Evolutionary conservation across 1,140 invertebrate species (phyloP).

Genomic region (Pararge aegeria): DNA sequence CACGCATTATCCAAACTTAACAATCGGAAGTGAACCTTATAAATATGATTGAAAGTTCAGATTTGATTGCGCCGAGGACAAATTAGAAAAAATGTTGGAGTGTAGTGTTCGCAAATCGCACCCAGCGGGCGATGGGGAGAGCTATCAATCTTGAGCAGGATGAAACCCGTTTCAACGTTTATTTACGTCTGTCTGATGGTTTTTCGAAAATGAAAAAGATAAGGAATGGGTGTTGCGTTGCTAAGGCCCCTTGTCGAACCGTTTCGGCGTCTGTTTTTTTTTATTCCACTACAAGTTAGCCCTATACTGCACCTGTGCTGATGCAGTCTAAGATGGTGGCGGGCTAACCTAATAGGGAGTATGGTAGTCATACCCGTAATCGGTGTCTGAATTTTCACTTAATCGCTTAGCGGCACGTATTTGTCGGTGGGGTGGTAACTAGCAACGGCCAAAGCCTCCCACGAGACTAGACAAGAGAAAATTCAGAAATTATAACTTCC

Average conservation of each 20-base stretch:
- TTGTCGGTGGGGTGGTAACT: too few relatives aligned
- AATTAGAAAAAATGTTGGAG: constrained; percentile 59
- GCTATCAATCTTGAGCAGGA: constrained; percentile 68
- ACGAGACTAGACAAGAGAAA: too few relatives aligned
- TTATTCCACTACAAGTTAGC: too few relatives aligned
- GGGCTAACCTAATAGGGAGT: too few relatives aligned
- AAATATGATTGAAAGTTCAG: constrained; percentile 17
- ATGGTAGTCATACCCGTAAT: too few relatives aligned
- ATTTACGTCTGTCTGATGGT: constrained; percentile 68
- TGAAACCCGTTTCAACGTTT: constrained; percentile 67
- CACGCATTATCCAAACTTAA: constrained; percentile 47
- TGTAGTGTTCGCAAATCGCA: constrained; percentile 60
- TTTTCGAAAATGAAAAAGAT: constrained; percentile 64
- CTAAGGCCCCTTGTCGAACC: constrained; percentile 6
- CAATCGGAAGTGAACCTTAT: constrained; percentile 27
- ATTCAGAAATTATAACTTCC: too few relatives aligned
- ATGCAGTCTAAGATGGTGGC: too few relatives aligned
- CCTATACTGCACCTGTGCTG: too few relatives aligned
- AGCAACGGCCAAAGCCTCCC: too few relatives aligned
- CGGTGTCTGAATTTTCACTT: too few relatives aligned
- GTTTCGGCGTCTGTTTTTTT: background rate
- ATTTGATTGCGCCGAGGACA: constrained; percentile 21
- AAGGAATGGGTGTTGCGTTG: constrained; percentile 29
- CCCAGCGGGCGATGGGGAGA: constrained; percentile 59
- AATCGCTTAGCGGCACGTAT: too few relatives aligned